Percentiles rank a stretch among this genome's conserved stretches.
Conservation (phyloP, 1,140 invertebrate genomes). For the Aphis craccivora region DNA sequence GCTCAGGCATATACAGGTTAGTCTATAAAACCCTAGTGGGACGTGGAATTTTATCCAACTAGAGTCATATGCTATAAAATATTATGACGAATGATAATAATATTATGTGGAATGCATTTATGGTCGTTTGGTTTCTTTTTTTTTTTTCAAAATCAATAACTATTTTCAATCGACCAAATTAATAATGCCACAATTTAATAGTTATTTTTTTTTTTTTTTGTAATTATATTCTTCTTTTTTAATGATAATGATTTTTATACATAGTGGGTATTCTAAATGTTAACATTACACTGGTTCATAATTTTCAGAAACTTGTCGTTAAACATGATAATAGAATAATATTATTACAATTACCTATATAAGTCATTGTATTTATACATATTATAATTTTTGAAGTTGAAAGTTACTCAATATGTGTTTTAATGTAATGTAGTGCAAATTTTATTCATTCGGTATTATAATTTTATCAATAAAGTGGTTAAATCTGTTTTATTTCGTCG, state of each 20-base stretch:
- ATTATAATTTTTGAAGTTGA: no score
- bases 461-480: background rate
- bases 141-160: background rate
- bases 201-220: background rate
- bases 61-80: background rate
- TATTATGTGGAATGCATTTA: background rate
- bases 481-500: background rate
- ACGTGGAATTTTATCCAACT: background rate
- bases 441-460: no score
- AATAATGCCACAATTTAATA: background rate
- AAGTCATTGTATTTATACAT: background rate
- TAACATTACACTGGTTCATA: background rate
- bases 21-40: background rate
- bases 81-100: background rate
- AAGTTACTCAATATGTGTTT: no score
- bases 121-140: background rate
- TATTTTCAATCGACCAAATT: background rate
- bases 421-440: no score
- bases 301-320: background rate
- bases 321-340: background rate
- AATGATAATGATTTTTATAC: background rate
- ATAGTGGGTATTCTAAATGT: fast-evolving
- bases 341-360: background rate
- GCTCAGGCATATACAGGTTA: background rate
- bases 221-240: background rate